Base-by-base conservation (phyloP, 2,888 invertebrate genomes). In the Ophonus ardosiacus region DNA sequence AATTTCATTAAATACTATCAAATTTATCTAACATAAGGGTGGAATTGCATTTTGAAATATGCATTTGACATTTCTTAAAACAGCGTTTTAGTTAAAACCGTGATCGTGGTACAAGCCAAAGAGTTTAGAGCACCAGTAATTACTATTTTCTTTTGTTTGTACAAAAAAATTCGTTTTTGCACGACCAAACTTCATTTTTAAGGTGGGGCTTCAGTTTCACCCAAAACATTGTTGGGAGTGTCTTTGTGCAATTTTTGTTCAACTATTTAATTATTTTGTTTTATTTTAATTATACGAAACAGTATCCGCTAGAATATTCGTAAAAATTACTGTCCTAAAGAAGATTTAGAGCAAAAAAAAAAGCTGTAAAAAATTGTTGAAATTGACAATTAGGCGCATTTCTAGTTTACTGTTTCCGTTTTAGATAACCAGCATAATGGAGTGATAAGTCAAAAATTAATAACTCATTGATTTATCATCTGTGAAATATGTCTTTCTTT, bases 151-250 rank as follows among this genome's bases (percentile, higher is more conserved):
- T n/a, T n/a, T n/a, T n/a, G n/a, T n/a, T n/a, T n/a, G n/a, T n/a
- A n/a, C n/a, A n/a, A n/a, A n/a, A n/a, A n/a, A n/a, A n/a, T n/a
- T n/a, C n/a, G n/a, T n/a, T n/a, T n/a, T n/a, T n/a, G n/a, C n/a
- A n/a, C n/a, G n/a, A n/a, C n/a, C n/a, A n/a, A n/a, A n/a, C n/a
- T n/a, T n/a, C n/a, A n/a, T n/a, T n/a, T n/a, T n/a, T n/a, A n/a
- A n/a, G n/a, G n/a, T n/a, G n/a, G n/a, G n/a, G n/a, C n/a, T n/a
- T n/a, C n/a, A n/a, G n/a, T n/a, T n/a, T n/a, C n/a, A n/a, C n/a
- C n/a, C n/a, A n/a, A n/a, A n/a, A n/a, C n/a, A 83, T 74, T 83
- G 83, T 83, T 83, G 83, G 83, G 83, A 83, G 83, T 83, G 76
- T 81, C 81, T 81, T 81, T 81, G 81, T 81, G 81, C 81, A 81